phyloP scores from a whole-genome alignment of 2,797 vertebrate species.

The Pseudochirops corinnae region DNA sequence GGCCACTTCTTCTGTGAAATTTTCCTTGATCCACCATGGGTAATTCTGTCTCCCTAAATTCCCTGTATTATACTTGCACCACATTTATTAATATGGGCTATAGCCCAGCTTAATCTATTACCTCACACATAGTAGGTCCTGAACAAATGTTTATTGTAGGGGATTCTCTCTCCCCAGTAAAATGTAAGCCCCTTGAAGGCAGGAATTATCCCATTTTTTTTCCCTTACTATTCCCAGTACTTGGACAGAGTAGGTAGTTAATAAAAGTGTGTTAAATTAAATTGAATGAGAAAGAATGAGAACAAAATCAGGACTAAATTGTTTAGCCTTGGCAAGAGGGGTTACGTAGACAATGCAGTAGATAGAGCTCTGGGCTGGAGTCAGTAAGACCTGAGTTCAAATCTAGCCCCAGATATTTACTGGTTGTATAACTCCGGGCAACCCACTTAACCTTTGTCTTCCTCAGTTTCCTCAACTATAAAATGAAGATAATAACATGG shows the following conservation, averaged over 20 bases:
- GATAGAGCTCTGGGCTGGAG: too few species aligned
- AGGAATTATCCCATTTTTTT: not conserved
- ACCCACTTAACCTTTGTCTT: too few species aligned
- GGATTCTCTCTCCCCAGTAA: not conserved
- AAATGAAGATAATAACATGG: too few species aligned
- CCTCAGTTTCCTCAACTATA: too few species aligned
- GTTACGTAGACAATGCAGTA: too few species aligned
- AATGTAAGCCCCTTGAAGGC: not conserved
- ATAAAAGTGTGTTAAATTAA: too few species aligned
- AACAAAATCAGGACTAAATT: too few species aligned
- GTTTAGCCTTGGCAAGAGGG: too few species aligned
- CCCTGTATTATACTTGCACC: not conserved
- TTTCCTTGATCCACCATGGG: not conserved
- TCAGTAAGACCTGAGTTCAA: too few species aligned
- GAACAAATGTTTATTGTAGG: not conserved
- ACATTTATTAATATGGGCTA: not conserved
- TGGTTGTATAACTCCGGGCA: too few species aligned
- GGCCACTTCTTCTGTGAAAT: not conserved
- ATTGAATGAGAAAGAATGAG: too few species aligned
- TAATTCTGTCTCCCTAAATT: not conserved
- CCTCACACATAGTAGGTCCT: not conserved
- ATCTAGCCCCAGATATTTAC: too few species aligned
- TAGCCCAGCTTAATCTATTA: not conserved
- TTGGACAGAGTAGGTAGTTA: fast-evolving
- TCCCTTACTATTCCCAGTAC: not conserved